These are phyloP conservation scores for Hydractinia symbiolongicarpus DNA, from an alignment of 30 jellyfish, hydroid and myxozoan genomes.

Conservation along the genomic window DNA sequence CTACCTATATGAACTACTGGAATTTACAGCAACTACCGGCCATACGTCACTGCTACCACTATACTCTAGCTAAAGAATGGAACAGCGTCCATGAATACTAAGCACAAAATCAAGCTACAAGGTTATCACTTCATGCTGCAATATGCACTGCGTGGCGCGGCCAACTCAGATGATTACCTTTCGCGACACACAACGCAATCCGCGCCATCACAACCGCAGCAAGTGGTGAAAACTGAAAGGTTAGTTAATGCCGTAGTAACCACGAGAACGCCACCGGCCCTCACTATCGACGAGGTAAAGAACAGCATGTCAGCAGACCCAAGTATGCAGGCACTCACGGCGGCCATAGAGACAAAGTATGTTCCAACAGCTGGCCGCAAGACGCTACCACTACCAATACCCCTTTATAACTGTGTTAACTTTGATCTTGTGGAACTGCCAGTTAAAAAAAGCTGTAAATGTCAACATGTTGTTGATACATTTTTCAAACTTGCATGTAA, in stretches of 20 bases:
- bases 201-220: neutral
- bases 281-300: neutral
- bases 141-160: constrained; percentile 19
- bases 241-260: neutral
- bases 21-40: constrained; percentile 16
- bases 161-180: constrained; percentile 39
- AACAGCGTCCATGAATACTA: constrained; percentile 34
- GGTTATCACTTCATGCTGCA: constrained; percentile 29
- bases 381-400: no score
- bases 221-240: neutral
- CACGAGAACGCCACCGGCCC: neutral
- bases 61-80: constrained; percentile 16
- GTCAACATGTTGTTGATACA: no score
- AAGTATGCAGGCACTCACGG: no score
- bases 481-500: no score
- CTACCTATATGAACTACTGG: no score
- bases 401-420: no score
- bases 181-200: constrained; percentile 35
- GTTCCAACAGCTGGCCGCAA: neutral
- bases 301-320: no score
- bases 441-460: no score
- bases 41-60: constrained; percentile 39
- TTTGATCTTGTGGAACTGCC: no score
- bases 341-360: neutral
- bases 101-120: constrained; percentile 25